Percentiles rank a stretch among this genome's conserved stretches.
Conservation (phyloP, 2,888 invertebrate genomes). For the Tachina fera region DNA sequence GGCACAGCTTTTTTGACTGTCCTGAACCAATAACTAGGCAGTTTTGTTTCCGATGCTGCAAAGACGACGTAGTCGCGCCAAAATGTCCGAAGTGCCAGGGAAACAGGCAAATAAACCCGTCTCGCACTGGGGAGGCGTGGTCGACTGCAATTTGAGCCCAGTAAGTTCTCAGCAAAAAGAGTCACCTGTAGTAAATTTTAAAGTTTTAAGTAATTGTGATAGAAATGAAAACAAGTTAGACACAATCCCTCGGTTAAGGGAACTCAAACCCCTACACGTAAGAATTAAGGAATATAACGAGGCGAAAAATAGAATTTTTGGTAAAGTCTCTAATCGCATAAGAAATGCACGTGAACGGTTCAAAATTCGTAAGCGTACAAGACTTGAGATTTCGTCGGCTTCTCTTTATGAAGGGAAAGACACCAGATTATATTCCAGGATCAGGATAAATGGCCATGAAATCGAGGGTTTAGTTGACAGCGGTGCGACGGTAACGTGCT, state of each 20-base stretch:
- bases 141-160: too few species aligned
- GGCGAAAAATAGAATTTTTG: background rate
- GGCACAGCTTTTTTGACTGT: constrained; percentile 11
- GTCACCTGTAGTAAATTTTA: too few species aligned
- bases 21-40: background rate
- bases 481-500: constrained; percentile 7
- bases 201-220: too few species aligned
- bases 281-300: background rate
- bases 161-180: too few species aligned
- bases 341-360: background rate
- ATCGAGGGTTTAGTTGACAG: background rate
- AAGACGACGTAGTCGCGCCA: background rate
- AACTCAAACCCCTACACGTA: background rate
- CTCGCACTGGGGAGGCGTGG: too few species aligned
- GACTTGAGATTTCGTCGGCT: background rate
- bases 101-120: too few species aligned
- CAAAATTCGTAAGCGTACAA: background rate
- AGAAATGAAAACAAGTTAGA: background rate
- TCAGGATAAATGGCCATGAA: background rate
- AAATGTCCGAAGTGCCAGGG: background rate
- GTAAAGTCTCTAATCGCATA: background rate
- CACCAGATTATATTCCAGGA: background rate
- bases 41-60: background rate
- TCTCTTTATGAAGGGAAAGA: background rate
- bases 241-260: background rate